Evolutionary conservation across 1,140 invertebrate genomes (phyloP).

Genomic region (Listronotus bonariensis): DNA sequence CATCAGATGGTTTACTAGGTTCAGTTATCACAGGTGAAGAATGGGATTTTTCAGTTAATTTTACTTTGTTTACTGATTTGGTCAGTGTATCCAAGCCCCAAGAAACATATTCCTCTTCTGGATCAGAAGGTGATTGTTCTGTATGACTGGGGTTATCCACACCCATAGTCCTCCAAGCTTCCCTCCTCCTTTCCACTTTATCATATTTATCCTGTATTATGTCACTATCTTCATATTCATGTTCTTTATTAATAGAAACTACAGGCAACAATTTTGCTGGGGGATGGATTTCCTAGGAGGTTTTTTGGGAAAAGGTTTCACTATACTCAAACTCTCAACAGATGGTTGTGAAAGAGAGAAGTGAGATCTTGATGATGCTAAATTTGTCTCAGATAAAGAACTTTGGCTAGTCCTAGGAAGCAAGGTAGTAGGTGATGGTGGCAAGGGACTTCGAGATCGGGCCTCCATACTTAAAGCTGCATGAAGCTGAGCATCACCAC

Average conservation of each 20-base stretch:
- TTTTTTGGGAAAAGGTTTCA: slow-evolving; percentile 53
- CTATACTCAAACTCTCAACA: slow-evolving; percentile 6
- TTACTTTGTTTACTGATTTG: slow-evolving; percentile 15
- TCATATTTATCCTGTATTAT: slow-evolving; percentile 61
- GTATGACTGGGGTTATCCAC: slow-evolving; percentile 71
- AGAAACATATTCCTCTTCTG: slow-evolving; percentile 52
- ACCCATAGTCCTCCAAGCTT: slow-evolving; percentile 78
- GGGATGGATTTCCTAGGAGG: slow-evolving; percentile 64
- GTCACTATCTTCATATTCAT: slow-evolving; percentile 15
- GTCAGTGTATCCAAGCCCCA: slow-evolving; percentile 38
- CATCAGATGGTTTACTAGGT: slow-evolving; percentile 35
- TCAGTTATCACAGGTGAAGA: slow-evolving; percentile 49
- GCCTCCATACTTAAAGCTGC: slow-evolving; percentile 74
- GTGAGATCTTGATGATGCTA: slow-evolving; percentile 37
- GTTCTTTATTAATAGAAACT: not conserved
- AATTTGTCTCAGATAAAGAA: slow-evolving; percentile 58
- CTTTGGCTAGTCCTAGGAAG: slow-evolving; percentile 23
- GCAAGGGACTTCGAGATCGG: slow-evolving; percentile 75
- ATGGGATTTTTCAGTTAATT: slow-evolving; percentile 32
- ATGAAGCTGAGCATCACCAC: slow-evolving; percentile 74
- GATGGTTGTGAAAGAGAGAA: slow-evolving; percentile 44
- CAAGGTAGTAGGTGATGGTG: slow-evolving; percentile 65
- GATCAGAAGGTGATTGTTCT: slow-evolving; percentile 52
- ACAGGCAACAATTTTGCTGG: slow-evolving; percentile 44
- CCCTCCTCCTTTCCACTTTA: slow-evolving; percentile 68